A percentile compares a stretch with the other conserved stretches of the same genome.
phyloP scores from a whole-genome alignment of 92 coral and sea anemone species.

The Scolanthus callimorphus region DNA sequence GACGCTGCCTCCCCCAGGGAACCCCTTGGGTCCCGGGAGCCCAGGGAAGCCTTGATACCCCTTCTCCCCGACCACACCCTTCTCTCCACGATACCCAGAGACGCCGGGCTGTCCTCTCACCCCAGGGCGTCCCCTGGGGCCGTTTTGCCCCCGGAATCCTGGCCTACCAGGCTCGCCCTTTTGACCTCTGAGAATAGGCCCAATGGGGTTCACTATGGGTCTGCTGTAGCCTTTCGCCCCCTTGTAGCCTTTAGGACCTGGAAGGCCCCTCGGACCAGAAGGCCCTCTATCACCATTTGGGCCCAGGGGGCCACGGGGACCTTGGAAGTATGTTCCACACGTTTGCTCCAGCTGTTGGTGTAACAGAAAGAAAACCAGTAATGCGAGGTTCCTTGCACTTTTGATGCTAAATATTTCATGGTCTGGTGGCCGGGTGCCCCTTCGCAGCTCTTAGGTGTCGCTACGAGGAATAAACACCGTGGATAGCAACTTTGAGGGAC shows the following conservation, averaged over 20 bases:
- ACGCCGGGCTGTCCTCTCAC: conserved; percentile 36
- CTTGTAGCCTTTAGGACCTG: conserved; percentile 50
- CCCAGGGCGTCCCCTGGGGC: conserved; percentile 37
- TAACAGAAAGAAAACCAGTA: too few species aligned
- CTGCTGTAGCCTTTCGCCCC: conserved; percentile 52
- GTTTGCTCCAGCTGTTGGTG: conserved; percentile 10
- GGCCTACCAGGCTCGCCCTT: conserved; percentile 49
- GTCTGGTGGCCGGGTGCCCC: too few species aligned
- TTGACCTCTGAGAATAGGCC: conserved; percentile 27
- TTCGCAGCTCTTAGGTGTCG: too few species aligned
- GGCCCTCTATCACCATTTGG: conserved; percentile 49
- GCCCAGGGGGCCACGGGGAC: conserved; percentile 41
- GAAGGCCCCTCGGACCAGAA: conserved; percentile 49
- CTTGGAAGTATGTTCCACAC: conserved; percentile 6
- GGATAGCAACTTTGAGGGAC: too few species aligned
- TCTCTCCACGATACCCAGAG: conserved; percentile 33
- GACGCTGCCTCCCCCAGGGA: conserved; percentile 39
- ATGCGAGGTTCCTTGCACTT: too few species aligned
- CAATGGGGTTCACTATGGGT: conserved; percentile 7
- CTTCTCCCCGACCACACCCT: conserved; percentile 38
- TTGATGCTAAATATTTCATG: too few species aligned
- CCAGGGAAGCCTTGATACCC: conserved; percentile 67
- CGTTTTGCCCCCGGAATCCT: conserved; percentile 41
- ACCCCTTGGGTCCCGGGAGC: conserved; percentile 50
- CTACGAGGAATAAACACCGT: too few species aligned